Evolutionary conservation across 1,140 invertebrate genomes (phyloP), one percentile per base, ranked within the genome.

Genomic region (Lordiphosa clarofinis): DNA sequence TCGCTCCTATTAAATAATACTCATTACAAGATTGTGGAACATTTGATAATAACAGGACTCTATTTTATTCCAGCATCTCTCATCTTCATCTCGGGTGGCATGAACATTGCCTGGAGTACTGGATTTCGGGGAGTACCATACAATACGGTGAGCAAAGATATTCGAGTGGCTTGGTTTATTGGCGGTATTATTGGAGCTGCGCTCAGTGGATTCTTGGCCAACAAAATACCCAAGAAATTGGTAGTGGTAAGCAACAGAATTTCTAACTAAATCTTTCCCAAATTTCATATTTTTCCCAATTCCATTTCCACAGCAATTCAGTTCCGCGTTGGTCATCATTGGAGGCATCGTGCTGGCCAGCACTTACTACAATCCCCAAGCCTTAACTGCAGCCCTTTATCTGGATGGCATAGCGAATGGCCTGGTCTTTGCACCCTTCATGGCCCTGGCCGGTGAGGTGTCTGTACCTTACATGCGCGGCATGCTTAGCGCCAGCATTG

Each of bases 31-130:
- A 19, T 19, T 19, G 19, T 19, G 2, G 19, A 3, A 19, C 19
- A 2, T 19, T 0, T 19, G 19, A 44, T n/a, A 15, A 21, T 8
- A 33, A 37, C 10, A 4, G 7, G 9, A 4, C 21, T 12, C 12
- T 15, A 0, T 10, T 11, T 13, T 3, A n/a, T 44, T 36, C 1
- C 38, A 82, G 76, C 72, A 61, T 24, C 44, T 1, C 46, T 86
- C 4, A 79, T 82, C 50, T 82, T 82, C 39, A 0, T 84, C 0
- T 84, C 78, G 8, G 78, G 78, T 40, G 78, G 78, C 21, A 63
- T 84, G 73, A 82, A 78, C 24, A 84, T 82, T 7, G 86, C 86
- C 24, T 87, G 76, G 73, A 56, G 71, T 46, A 12, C 65, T 8
- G 76, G 76, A 1, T 76, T 76, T 28, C 63, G 42, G 11, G 52